Evolutionary conservation across 1,140 invertebrate genomes (phyloP), one percentile per base, ranked within the genome.

Genomic region (Eueides isabella): DNA sequence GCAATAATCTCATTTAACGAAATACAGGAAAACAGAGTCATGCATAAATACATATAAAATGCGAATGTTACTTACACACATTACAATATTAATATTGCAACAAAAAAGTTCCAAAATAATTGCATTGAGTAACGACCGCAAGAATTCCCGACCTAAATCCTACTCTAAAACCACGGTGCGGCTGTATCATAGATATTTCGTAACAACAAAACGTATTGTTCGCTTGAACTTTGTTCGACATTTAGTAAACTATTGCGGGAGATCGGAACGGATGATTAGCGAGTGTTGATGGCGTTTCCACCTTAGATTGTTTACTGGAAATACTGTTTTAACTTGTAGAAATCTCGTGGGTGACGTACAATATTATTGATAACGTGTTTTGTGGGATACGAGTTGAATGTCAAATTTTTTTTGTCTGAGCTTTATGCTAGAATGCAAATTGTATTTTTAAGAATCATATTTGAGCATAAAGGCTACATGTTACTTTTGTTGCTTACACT

Each of bases 191-290:
- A 62, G 66, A 66, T 30, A 79, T 86, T 88, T 86, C 84, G 80
- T 80, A 80, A 76, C 75, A 68, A 63, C 64, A 48, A 70, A 69
- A 73, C 38, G 61, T 74, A 89, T 86, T 89, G 88, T 90, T 90
- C 82, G 74, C 75, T 77, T 91, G 89, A 91, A 89, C 89, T 91
- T 90, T 91, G 66, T 76, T 66, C 86, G 89, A 78, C 87, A 89
- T 89, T 89, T 91, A 83, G 78, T 78, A 81, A 85, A 85, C 82
- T 87, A 82, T 88, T 88, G 86, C 80, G 71, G 80, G 73, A 79
- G 84, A 86, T 89, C 77, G 74, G 77, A 85, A 82, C 74, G 66
- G 67, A 79, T 77, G 84, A 88, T 80, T 78, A 76, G 64, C 38
- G 68, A 29, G 63, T 65, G 67, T 74, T 68, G 66, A 75, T 73